These are phyloP conservation scores for Myiozetetes cayanensis DNA, from an alignment of 2,113 vertebrate genomes.

Conservation along the genomic window DNA sequence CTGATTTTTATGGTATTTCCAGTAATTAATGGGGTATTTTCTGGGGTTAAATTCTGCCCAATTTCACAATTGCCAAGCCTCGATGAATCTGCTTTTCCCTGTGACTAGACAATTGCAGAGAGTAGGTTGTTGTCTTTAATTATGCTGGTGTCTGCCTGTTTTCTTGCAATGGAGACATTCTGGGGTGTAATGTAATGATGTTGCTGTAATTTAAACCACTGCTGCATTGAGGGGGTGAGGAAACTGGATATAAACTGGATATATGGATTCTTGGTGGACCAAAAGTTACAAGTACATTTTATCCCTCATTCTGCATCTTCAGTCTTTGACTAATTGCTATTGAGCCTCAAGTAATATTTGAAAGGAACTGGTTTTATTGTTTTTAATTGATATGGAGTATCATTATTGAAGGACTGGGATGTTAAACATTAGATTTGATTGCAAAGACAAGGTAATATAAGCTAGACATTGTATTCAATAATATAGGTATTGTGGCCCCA, in stretches of 20 bases:
- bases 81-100: neutral
- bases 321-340: neutral
- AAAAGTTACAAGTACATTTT: neutral
- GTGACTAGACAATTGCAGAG: neutral
- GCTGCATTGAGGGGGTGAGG: neutral
- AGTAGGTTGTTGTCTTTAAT: neutral
- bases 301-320: neutral
- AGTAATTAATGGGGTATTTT: neutral
- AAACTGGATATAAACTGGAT: neutral
- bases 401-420: neutral
- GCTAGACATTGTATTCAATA: neutral
- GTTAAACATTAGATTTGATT: neutral
- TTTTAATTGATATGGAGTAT: slow-evolving; percentile 5
- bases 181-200: neutral
- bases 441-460: neutral
- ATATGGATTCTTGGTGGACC: neutral
- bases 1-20: neutral
- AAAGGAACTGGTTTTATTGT: neutral
- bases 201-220: neutral
- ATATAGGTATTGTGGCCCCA: neutral
- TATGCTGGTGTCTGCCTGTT: neutral
- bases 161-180: neutral
- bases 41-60: neutral
- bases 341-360: neutral
- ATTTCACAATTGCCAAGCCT: neutral